Base-by-base conservation (phyloP, 2,888 invertebrate species). In the Monopis laevigella region DNA sequence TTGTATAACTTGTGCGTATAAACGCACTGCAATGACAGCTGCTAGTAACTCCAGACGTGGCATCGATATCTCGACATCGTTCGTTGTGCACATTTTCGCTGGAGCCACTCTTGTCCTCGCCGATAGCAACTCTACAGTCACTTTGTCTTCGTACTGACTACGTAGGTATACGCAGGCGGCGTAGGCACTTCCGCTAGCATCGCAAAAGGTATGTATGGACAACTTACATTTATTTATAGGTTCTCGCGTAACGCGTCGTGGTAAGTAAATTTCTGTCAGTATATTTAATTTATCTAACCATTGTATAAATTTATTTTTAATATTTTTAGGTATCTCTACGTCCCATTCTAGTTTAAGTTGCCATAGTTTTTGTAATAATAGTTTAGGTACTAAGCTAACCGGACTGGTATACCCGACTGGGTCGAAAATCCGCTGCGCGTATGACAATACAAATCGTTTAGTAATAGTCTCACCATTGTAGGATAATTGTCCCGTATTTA, bases 41-140 rank as follows among this genome's bases (percentile, higher is more conserved):
- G 42, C 34, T 11, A 42, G n/a, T 24, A 42, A 29, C 30, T 42
- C 42, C 12, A 42, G 29, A 16, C 42, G 11, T 12, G 42, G 42
- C 6, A 42, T 36, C 2, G 40, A 16, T 6, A 40, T 24, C 11
- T 40, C 17, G 8, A 21, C 24, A 21, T 21, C 24, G 5, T 21
- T 8, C 5, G 24, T 21, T 21, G 5, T 21, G 5, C 6, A 21
- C 8, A 21, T 21, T 29, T 29, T 40, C 29, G 17, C 17, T 11
- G 40, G 40, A 10, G 40, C 28, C 3, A 40, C 27, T 29, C 40
- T 28, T 10, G 40, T 14, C 19, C 29, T 40, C 2, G 40, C 40
- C 11, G 8, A 3, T 28, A 40, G 11, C 12, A 40, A 40, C 16
- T 29, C n/a, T 5, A 40, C 28, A 16, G 7, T 40, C 7, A 40